These are phyloP conservation scores for Xiphophorus birchmanni DNA, from an alignment of 2,797 vertebrate species.

Conservation along the genomic window DNA sequence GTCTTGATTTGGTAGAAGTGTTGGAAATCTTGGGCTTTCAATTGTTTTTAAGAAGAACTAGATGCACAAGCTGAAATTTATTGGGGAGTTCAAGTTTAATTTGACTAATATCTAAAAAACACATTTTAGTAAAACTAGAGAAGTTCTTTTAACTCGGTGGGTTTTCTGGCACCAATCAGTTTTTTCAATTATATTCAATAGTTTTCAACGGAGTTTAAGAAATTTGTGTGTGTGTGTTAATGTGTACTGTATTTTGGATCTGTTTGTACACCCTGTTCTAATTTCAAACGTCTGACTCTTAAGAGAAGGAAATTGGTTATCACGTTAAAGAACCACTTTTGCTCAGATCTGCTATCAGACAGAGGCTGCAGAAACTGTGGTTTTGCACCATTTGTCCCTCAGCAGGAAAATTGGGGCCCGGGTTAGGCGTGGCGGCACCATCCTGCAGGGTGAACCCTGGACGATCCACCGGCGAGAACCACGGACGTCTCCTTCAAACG, in stretches of 20 bases:
- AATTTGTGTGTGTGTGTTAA: neutral
- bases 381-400: neutral
- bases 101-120: neutral
- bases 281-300: neutral
- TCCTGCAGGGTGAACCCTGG: neutral
- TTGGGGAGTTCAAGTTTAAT: neutral
- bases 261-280: neutral
- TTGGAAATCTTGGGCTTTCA: neutral
- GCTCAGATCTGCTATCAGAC: neutral
- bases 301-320: neutral
- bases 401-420: neutral
- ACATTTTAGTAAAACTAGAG: neutral
- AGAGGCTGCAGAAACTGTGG: neutral
- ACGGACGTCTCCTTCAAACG: neutral
- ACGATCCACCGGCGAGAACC: neutral
- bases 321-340: neutral
- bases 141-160: neutral
- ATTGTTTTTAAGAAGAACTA: neutral
- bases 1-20: neutral
- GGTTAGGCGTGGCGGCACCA: neutral
- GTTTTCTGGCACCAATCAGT: neutral
- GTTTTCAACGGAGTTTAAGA: neutral
- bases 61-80: neutral
- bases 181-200: neutral
- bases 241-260: neutral